Percentiles rank a stretch among this genome's conserved stretches.
Conservation (phyloP, 2,113 vertebrate genomes). For the Syngnathoides biaculeatus region DNA sequence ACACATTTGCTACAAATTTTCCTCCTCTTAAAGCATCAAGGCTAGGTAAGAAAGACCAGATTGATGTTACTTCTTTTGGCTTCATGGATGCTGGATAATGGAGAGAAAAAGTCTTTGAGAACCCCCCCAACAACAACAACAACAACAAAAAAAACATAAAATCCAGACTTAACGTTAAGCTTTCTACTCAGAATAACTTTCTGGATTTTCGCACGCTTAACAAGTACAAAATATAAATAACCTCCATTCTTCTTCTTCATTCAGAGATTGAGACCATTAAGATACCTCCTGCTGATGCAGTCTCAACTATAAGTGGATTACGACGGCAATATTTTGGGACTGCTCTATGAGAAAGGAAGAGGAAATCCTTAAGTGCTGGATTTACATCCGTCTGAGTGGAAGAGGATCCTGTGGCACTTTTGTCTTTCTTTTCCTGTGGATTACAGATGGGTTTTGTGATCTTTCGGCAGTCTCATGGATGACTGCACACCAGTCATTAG, state of each 20-base stretch:
- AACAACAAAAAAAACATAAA: constrained; percentile 32
- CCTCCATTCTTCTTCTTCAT: constrained; percentile 33
- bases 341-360: constrained; percentile 41
- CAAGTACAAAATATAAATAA: constrained; percentile 37
- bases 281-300: constrained; percentile 42
- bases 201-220: constrained; percentile 26
- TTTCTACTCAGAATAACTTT: constrained; percentile 42
- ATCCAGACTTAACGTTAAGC: constrained; percentile 28
- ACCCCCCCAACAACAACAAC: too few species aligned
- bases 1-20: constrained; percentile 24
- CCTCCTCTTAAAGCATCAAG: constrained; percentile 10
- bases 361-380: constrained; percentile 51
- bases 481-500: constrained; percentile 53
- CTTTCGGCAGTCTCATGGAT: constrained; percentile 56
- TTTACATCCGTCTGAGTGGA: constrained; percentile 45
- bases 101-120: constrained; percentile 47
- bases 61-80: constrained; percentile 11
- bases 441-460: constrained; percentile 68
- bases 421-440: constrained; percentile 57
- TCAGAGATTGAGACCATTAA: constrained; percentile 40
- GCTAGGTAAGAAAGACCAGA: constrained; percentile 12
- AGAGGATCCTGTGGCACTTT: constrained; percentile 32
- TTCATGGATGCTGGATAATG: constrained; percentile 31
- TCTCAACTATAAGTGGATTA: constrained; percentile 68
- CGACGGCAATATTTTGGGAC: constrained; percentile 50